phyloP scores from a whole-genome alignment of 2,113 vertebrate species.

The Sinocyclocheilus anophthalmus region DNA sequence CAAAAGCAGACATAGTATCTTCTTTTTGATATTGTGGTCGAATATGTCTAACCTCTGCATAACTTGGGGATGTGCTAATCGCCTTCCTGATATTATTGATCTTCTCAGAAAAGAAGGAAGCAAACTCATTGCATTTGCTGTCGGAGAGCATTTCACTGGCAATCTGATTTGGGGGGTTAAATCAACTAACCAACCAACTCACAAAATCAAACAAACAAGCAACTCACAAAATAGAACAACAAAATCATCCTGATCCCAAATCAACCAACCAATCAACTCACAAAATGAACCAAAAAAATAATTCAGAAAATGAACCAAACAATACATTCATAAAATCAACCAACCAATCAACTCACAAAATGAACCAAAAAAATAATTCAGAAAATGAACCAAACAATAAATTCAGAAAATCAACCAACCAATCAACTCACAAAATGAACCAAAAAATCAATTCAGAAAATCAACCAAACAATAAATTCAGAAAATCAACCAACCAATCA shows the following conservation, averaged over 20 bases:
- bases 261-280: too few species aligned
- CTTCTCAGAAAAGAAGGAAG: too few species aligned
- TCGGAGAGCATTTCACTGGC: too few species aligned
- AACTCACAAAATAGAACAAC: neutral
- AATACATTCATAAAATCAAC: neutral
- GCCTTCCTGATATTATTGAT: too few species aligned
- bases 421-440: neutral
- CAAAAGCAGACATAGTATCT: too few species aligned
- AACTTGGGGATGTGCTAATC: too few species aligned
- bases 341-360: neutral
- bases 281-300: neutral
- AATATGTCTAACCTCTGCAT: too few species aligned
- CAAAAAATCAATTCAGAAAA: neutral
- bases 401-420: neutral
- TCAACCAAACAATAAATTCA: neutral
- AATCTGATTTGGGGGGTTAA: too few species aligned
- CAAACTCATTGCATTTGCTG: too few species aligned
- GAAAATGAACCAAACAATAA: neutral
- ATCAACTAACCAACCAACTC: neutral
- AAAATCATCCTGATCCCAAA: neutral
- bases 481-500: neutral
- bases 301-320: neutral
- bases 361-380: neutral
- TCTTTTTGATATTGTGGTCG: too few species aligned
- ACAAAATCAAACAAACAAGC: neutral